Base-by-base conservation (phyloP, 2,888 invertebrate species). In the Luperina testacea region DNA sequence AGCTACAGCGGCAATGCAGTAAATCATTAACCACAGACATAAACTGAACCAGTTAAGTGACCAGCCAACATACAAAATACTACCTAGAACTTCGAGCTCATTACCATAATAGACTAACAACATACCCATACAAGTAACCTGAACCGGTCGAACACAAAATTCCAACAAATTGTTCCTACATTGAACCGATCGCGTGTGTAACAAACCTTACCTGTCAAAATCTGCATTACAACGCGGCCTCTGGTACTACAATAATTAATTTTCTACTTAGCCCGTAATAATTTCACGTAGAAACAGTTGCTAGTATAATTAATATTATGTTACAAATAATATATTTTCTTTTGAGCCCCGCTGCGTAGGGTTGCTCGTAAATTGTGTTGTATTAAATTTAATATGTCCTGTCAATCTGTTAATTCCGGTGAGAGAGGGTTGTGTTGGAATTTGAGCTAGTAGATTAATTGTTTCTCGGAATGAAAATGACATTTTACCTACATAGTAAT, bases 271-370 rank as follows among this genome's bases (percentile, higher is more conserved):
- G 75, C 84, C 77, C 81, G 87, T 88, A 85, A 89, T 89, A 88
- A 90, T 90, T 90, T 90, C 85, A 90, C 86, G 89, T 89, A 88
- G 85, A 81, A 87, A 86, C 89, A 91, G 84, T 90, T 89, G 88
- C 87, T 87, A 76, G 82, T 76, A 87, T 90, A 91, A 92, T 92
- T 92, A 92, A 92, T 91, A 89, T 91, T 90, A 90, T 88, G 87
- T 89, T 82, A 86, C 88, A 88, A 88, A 90, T 91, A 90, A 90
- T 90, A 90, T 85, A 90, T 92, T 92, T 92, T 87, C 89, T 90
- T 88, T 85, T 75, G 79, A 86, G 79, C 81, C 70, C 67, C 64
- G 64, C 70, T 20, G 53, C 32, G 63, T 83, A 92, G 92, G 91
- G 92, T 84, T 92, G 90, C n/a, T 81, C 87, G 81, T 90, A 86